Evolutionary conservation across 2,888 invertebrate species (phyloP).

Genomic region (Zaprionus lineosus): DNA sequence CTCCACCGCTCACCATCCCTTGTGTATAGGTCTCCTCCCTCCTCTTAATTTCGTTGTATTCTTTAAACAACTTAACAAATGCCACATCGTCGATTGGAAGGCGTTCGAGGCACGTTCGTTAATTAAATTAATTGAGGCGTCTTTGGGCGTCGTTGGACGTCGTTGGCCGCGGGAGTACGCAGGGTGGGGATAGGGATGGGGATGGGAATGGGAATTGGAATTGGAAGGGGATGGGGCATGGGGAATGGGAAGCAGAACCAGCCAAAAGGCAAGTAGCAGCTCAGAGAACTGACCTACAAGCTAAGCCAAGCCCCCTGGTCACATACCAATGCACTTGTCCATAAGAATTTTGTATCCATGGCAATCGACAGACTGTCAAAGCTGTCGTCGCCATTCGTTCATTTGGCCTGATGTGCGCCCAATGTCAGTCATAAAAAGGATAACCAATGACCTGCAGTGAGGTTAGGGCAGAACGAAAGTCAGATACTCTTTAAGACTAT

Average conservation of each 20-base stretch:
- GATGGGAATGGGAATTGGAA: no score
- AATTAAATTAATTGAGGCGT: slow-evolving; percentile 63
- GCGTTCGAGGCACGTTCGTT: slow-evolving; percentile 55
- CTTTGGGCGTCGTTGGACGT: slow-evolving; percentile 22
- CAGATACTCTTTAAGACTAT: no score
- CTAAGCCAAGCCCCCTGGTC: slow-evolving; percentile 9
- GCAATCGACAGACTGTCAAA: slow-evolving; percentile 22
- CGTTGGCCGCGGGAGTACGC: no score
- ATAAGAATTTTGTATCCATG: slow-evolving; percentile 24
- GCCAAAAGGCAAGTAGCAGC: slow-evolving; percentile 25
- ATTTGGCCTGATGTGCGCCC: slow-evolving; percentile 42
- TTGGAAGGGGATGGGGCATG: no score
- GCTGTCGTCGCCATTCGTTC: slow-evolving; percentile 43
- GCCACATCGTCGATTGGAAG: slow-evolving; percentile 56
- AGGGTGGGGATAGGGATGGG: not conserved
- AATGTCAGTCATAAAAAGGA: slow-evolving; percentile 37
- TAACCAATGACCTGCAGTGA: no score
- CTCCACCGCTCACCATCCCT: no score
- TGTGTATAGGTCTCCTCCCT: no score
- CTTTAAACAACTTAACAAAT: slow-evolving; percentile 67
- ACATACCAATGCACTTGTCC: slow-evolving; percentile 30
- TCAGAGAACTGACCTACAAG: slow-evolving; percentile 47
- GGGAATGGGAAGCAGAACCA: no score
- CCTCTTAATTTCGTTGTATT: slow-evolving; percentile 8
- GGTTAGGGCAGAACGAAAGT: no score